Base-by-base conservation (phyloP, 2,797 vertebrate genomes). In the Poecilia velifera region DNA sequence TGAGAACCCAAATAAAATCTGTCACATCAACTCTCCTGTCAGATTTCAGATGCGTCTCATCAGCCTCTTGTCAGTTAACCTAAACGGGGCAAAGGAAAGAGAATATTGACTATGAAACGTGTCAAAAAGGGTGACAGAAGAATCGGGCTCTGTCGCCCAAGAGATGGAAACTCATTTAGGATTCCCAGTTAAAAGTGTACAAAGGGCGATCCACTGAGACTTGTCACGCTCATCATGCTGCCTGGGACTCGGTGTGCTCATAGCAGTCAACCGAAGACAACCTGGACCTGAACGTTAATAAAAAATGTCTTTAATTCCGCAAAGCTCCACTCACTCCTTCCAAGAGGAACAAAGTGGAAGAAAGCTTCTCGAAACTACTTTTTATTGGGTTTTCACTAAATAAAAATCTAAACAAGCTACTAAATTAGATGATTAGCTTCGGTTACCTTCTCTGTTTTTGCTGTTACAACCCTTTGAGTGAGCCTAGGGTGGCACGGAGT, bases 271-370 rank as follows among this genome's bases (percentile, higher is more conserved):
- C 68, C 12, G 12, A 45, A 71, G 68, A 71, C n/a, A 45, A 71
- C 43, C 68, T 45, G 22, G 68, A 71, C 68, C 66, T 43, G 10
- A 70, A 43, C 66, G 22, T n/a, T 25, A 70, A 70, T 43, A 70
- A 70, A 43, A 70, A 41, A 70, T 43, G 39, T 12, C 20, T 68
- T 16, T 20, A 20, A 68, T 39, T 68, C 20, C 10, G 3, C 64
- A 68, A 66, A 20, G 62, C 18, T 66, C 28, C 34, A 39, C 34
- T 66, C 9, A 25, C 36, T 43, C 22, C 39, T n/a, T 45, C 41
- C 22, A 13, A 45, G 39, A n/a, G 66, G 10, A n/a, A 45, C 68
- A 16, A 68, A 68, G 36, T 68, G 36, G 16, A 68, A 10, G 64
- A 20, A 13, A n/a, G 12, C 39, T 70, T 70, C 25, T 43, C 1